Evolutionary conservation across 23 tunicate genomes (phyloP), one percentile per base, ranked within the genome.

Genomic region (Trididemnum miniatum): DNA sequence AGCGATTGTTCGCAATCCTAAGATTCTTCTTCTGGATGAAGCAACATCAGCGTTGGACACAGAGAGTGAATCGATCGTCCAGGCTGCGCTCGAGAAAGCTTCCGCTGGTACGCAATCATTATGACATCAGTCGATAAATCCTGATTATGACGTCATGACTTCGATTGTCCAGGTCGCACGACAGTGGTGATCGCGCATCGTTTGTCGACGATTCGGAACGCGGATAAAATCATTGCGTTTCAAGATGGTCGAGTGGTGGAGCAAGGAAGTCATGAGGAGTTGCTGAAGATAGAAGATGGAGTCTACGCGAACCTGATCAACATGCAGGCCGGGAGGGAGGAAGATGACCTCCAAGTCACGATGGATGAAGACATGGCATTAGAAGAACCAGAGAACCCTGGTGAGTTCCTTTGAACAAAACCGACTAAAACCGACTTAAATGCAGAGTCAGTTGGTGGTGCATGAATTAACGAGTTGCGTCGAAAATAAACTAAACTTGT

Each of bases 31-130:
- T 30, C 59, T 96, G 63, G 99, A 96, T 69, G 99, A 96, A 88
- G 99, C 99, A n/a, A 96, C 99, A 1, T 96, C 99, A 0, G 99
- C 99, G 0, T 89, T 96, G 15, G 99, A 96, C 67, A 92, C 99
- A 0, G 97, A 96, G 65, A 91, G 97, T 49, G 99, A 96, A 84
- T 76, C 97, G 22, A 69, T 96, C 23, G 99, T 96, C 5, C 99
- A 96, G 71, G 78, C 83, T 1, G 99, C 99, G 22, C 81, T 96
- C 69, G 97, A 96, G 12, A 85, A 91, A 80, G 99, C 99, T 26
- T 82, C 99, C 0, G 85, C 84, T 34, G 95, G 95, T n/a, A n/a
- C n/a, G n/a, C n/a, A n/a, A n/a, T n/a, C n/a, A n/a, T n/a, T n/a
- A n/a, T n/a, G n/a, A n/a, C n/a, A n/a, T n/a, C n/a, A n/a, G n/a